Evolutionary conservation across 2,888 invertebrate species (phyloP), one percentile per base, ranked within the genome.

Genomic region (Chrysolina oricalcia): DNA sequence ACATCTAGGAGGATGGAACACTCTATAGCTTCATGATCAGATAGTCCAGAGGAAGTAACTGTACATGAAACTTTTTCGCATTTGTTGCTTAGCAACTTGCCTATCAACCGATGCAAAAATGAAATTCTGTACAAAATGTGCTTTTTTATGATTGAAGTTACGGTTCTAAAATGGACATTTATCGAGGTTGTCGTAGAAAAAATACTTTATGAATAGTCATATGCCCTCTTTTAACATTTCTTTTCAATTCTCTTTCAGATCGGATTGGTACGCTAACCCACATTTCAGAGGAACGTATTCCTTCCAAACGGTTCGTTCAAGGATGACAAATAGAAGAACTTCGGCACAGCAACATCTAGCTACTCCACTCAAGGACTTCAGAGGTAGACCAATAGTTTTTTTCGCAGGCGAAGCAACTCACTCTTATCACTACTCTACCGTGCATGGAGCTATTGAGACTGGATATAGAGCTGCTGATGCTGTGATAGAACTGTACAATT

Each of bases 371-470:
- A 59, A 35, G n/a, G 78, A 76, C 50, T n/a, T 62, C 15, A 83
- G 86, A 50, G 90, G 89, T 0, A 87, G 87, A 78, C 90, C 90
- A 17, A 85, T 89, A 0, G 85, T 92, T 0, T 82, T 91, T 19
- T 92, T 92, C 86, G 91, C 91, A 1, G 92, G 92, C 0, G 91
- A 92, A 79, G 92, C 91, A 0, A 91, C 91, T 0, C 85, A 87
- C 81, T 77, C 79, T 1, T 43, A 85, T 78, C 88, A 85, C 78
- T 90, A 85, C 82, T 89, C 89, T 1, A 90, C 90, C 3, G 89
- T 90, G 1, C 90, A 90, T 80, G 90, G 90, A 48, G 90, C 90
- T 1, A 83, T 89, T 62, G 90, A 89, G 81, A 84, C 87, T 75
- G 90, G 91, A 2, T 85, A 86, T 81, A 85, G 90, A 70, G 90